phyloP scores from a whole-genome alignment of 2,888 invertebrate genomes.

The Ganaspis brasiliensis region DNA sequence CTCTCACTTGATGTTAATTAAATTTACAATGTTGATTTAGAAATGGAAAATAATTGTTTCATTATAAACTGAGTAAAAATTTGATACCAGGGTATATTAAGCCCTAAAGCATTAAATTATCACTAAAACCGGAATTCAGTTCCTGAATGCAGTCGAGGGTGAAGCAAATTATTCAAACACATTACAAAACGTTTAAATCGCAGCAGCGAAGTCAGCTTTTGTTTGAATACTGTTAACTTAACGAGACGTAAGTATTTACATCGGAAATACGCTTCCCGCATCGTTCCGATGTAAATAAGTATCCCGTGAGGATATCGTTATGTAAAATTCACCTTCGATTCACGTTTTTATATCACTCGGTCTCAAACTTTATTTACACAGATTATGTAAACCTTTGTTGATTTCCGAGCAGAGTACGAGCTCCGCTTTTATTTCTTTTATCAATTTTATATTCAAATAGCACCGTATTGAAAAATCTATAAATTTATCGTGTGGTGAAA shows the following conservation, averaged over 20 bases:
- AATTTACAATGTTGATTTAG: too few relatives aligned
- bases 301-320: constrained; percentile 59
- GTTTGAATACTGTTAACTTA: constrained; percentile 74
- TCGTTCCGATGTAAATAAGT: constrained; percentile 63
- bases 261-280: constrained; percentile 64
- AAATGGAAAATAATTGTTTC: too few relatives aligned
- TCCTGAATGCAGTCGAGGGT: not conserved
- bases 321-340: constrained; percentile 33
- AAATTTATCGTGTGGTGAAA: too few relatives aligned
- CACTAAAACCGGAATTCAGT: not conserved
- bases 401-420: not conserved
- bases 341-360: not conserved
- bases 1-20: too few relatives aligned
- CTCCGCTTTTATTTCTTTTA: too few relatives aligned
- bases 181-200: constrained; percentile 35
- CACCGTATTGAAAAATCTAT: too few relatives aligned
- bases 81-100: too few relatives aligned
- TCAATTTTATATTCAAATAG: too few relatives aligned
- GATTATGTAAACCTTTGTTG: not conserved
- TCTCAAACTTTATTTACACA: not conserved
- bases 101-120: not conserved
- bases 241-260: constrained; percentile 74
- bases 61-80: too few relatives aligned
- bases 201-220: constrained; percentile 58
- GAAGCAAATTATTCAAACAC: constrained; percentile 33